These are phyloP conservation scores for Brachionus sp. DNA, from an alignment of 1,140 invertebrate species.

Conservation along the genomic window DNA sequence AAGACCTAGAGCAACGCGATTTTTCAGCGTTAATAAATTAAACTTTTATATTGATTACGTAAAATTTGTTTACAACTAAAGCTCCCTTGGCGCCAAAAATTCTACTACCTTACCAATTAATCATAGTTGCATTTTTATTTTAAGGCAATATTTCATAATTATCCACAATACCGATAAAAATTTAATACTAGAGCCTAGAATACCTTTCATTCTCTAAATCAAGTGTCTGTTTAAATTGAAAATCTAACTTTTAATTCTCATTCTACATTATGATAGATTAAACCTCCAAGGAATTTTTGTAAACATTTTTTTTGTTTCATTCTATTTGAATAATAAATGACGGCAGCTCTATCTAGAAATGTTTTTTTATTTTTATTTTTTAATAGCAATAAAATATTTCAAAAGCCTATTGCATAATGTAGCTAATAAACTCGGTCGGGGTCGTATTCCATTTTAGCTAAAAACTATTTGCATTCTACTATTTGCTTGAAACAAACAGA, in stretches of 20 bases:
- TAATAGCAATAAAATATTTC: background rate
- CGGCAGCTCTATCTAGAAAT: background rate
- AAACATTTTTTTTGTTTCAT: background rate
- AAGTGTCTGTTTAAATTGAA: background rate
- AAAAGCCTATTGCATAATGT: conserved; percentile 1
- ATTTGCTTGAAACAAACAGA: background rate
- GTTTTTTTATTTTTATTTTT: too few relatives aligned
- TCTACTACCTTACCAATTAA: background rate
- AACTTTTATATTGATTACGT: background rate
- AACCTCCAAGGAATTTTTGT: background rate
- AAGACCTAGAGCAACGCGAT: background rate
- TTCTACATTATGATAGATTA: background rate
- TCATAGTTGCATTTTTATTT: background rate
- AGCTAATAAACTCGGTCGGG: background rate
- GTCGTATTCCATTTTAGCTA: background rate
- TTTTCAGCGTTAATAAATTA: background rate
- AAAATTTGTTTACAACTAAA: background rate
- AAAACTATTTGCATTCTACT: background rate
- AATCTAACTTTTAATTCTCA: background rate
- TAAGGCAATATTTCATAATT: background rate
- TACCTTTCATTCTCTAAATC: background rate
- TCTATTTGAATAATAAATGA: conserved; percentile 1
- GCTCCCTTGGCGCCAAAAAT: background rate
- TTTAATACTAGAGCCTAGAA: background rate
- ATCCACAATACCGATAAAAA: background rate